phyloP scores from a whole-genome alignment of 2,888 invertebrate species.

The Dioctria linearis region DNA sequence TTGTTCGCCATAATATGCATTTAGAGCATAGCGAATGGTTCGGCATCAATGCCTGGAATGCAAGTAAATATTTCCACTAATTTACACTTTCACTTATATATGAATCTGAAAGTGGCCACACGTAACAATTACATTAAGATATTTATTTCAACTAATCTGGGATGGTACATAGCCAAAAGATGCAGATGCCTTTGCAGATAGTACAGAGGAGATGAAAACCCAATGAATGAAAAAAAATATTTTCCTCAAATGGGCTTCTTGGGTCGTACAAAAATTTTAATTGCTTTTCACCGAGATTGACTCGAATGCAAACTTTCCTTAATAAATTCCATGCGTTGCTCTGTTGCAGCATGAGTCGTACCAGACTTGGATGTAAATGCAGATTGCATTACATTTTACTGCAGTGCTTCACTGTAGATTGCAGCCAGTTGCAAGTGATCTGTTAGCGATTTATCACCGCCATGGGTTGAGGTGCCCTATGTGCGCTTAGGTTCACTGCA shows the following conservation, averaged over 20 bases:
- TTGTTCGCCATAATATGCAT: background rate
- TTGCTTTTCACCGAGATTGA: conserved; percentile 27
- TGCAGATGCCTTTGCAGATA: conserved; percentile 13
- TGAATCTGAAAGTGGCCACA: conserved; percentile 47
- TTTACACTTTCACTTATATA: conserved; percentile 55
- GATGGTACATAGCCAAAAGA: conserved; percentile 6
- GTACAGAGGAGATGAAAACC: conserved; percentile 10
- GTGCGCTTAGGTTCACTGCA: conserved; percentile 46
- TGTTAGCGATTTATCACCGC: conserved; percentile 42
- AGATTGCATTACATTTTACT: background rate
- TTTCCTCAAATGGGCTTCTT: background rate
- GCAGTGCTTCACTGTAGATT: background rate
- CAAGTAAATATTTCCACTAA: conserved; percentile 51
- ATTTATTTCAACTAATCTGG: conserved; percentile 9
- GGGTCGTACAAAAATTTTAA: conserved; percentile 15
- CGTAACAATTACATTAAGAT: conserved; percentile 30
- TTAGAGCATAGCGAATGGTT: background rate
- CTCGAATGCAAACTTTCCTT: conserved; percentile 43
- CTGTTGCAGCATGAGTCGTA: conserved; percentile 1
- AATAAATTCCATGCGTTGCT: conserved; percentile 33
- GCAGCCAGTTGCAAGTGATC: conserved; percentile 21
- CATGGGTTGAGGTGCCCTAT: conserved; percentile 19
- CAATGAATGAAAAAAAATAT: background rate
- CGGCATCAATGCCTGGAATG: background rate
- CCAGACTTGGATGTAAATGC: background rate